Evolutionary conservation across 2,888 invertebrate genomes (phyloP), one percentile per base, ranked within the genome.

Genomic region (Luperina nickerlii): DNA sequence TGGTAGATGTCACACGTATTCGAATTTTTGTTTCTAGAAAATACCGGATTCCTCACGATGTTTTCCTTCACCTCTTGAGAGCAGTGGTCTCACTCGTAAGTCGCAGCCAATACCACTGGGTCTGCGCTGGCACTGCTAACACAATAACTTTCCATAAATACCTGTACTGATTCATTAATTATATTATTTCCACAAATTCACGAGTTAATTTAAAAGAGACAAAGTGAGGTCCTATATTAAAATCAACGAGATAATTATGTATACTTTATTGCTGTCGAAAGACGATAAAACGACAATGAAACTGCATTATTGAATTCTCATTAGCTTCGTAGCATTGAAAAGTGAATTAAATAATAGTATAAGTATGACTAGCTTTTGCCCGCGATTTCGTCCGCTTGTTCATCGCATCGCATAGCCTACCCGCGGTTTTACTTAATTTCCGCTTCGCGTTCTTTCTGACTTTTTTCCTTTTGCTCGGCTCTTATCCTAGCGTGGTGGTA

Each of bases 231-330:
- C 11, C 7, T 27, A 45, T 24, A 27, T 60, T 81, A 80, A 79
- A 78, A 68, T 78, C 32, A 79, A 70, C 15, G 20, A 24, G 24
- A 67, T 38, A 69, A 57, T 48, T 51, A 66, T 57, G n/a, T 63
- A n/a, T 42, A 45, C 24, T 72, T 72, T 48, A 32, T 18, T 83
- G 68, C 63, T 45, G 73, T 62, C 57, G 13, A 84, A 80, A 79
- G 80, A 84, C 74, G 68, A 74, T 71, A 67, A 79, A 84, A 85
- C 24, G 66, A 67, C 32, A 80, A 65, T 85, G 62, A 27, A 74
- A 78, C 27, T 84, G 79, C 51, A 67, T 79, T 67, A 82, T 79
- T 74, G 54, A 74, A 79, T 42, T 74, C 7, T 57, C 74, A 74
- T 85, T 75, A 45, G 69, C n/a, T 38, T 60, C 45, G 71, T 54